Base-by-base conservation (phyloP, 2,797 vertebrate species). In the Limnodromus scolopaceus region DNA sequence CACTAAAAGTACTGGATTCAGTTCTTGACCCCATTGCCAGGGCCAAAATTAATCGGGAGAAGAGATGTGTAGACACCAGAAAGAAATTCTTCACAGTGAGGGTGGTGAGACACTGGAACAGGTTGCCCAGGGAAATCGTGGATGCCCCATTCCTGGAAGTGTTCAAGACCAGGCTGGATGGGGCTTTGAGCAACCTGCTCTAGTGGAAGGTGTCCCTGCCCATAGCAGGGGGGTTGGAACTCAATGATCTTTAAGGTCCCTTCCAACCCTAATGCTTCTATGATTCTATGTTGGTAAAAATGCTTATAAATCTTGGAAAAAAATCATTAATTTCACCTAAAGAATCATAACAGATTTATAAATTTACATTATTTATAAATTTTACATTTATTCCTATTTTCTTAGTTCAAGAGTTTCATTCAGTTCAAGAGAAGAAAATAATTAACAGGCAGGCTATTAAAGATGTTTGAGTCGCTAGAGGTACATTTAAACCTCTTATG, bases 401-500 rank as follows among this genome's bases (percentile, higher is more conserved):
- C 34, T 57, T 36, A 78, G 32, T 64, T 64, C 18, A 36, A 48
- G 23, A 48, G 46, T 48, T 8, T 65, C 13, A 34, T 51, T 75
- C 22, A 30, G 9, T 49, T 57, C 27, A 58, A 8, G 19, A 43
- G 28, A 51, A 65, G 2, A 69, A 66, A 71, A 57, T 36, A 43
- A 54, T 43, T 84, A 60, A 32, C 14, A 69, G 20, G 8, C 13
- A 87, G 4, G 10, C 2, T 57, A 32, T 34, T 63, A 66, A 77
- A 86, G 11, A 32, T 28, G 4, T 65, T 82, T 77, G 72, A 70
- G 18, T 38, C 57, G 7, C 5, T 28, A 61, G 34, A 27, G 5
- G 3, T 28, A 46, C 0, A 0, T 66, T 75, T 57, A 87, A 89
- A 13, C 3, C 18, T 60, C 13, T 45, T 34, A 27, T 0, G 1